A percentile compares a stretch with the other conserved stretches of the same genome.
phyloP scores from a whole-genome alignment of 2,888 invertebrate genomes.

The Parapristionchus giblindavisi region DNA sequence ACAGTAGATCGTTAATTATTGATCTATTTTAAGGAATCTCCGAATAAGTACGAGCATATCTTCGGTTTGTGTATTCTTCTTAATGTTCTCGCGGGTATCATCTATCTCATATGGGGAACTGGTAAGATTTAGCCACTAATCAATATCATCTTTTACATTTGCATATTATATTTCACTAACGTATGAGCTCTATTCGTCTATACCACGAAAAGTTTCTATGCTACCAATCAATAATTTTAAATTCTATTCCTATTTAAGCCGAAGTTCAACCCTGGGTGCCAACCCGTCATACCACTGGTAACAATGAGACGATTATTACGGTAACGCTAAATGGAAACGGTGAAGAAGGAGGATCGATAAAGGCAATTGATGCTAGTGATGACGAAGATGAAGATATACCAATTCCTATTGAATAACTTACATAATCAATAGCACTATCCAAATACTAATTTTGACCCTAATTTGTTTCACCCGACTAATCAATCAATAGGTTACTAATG shows the following conservation, averaged over 20 bases:
- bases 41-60: conserved; percentile 27
- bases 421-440: no score
- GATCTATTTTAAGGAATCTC: conserved; percentile 4
- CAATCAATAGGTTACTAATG: no score
- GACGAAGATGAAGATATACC: background rate
- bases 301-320: no score
- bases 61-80: conserved; percentile 21
- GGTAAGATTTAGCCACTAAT: background rate
- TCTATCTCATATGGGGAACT: conserved; percentile 33
- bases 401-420: background rate
- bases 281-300: background rate
- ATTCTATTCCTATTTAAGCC: conserved; percentile 1
- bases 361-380: background rate
- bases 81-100: conserved; percentile 4
- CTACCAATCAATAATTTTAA: no score
- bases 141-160: background rate
- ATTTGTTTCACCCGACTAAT: no score
- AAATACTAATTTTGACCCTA: no score
- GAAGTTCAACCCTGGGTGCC: conserved; percentile 18
- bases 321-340: background rate
- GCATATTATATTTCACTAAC: background rate
- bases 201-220: no score
- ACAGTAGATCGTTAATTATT: background rate
- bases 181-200: no score
- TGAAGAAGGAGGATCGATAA: background rate